phyloP scores from a whole-genome alignment of 2,797 vertebrate species.

The Manis crassicaudata region DNA sequence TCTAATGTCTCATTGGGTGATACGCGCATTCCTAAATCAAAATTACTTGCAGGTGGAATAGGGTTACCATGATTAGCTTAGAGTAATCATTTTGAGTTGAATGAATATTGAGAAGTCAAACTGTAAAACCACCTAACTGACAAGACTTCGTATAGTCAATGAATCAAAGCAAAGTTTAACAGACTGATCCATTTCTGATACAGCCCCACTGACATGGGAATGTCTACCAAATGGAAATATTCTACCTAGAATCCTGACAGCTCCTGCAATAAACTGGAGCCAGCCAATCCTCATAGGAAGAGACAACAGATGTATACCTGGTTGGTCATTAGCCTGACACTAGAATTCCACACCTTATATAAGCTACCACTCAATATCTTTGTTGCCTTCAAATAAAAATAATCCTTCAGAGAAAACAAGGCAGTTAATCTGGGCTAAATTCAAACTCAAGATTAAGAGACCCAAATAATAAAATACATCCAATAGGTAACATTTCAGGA shows the following conservation, averaged over 20 bases:
- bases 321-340: not conserved
- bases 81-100: not conserved
- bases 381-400: not conserved
- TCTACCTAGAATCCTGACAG: not conserved
- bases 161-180: not conserved
- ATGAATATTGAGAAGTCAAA: not conserved
- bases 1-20: not conserved
- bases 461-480: not conserved
- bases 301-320: not conserved
- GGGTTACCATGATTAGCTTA: not conserved
- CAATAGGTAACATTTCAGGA: not conserved
- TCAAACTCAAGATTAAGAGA: constrained; percentile 8
- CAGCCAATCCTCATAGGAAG: not conserved
- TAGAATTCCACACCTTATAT: not conserved
- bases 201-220: not conserved
- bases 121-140: not conserved
- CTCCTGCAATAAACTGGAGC: not conserved
- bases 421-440: not conserved
- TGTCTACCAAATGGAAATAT: not conserved
- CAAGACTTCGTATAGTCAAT: not conserved
- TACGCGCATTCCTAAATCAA: not conserved
- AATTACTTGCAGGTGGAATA: not conserved
- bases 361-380: not conserved
- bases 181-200: not conserved
- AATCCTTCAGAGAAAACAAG: not conserved